phyloP scores from a whole-genome alignment of 2,888 invertebrate species.

The Seira sanloemensis region DNA sequence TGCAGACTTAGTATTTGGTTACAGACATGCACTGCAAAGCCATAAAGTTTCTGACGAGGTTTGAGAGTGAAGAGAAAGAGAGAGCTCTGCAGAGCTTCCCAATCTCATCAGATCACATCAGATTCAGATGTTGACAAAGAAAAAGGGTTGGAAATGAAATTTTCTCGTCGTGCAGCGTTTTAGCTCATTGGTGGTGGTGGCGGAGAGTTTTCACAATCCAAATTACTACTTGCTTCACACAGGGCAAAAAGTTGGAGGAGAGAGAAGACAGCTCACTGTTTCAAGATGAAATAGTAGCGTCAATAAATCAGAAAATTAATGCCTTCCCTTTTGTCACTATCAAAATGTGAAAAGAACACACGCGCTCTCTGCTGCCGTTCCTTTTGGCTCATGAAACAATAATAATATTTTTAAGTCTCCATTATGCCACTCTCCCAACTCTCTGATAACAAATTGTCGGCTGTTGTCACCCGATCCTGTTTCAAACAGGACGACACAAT shows the following conservation, averaged over 20 bases:
- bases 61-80: not conserved
- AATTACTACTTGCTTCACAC: not conserved
- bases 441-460: slow-evolving; percentile 20
- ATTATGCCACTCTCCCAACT: not conserved
- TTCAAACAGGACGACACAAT: not conserved
- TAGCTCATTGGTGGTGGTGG: not conserved
- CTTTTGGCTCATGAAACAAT: not conserved
- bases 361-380: not conserved
- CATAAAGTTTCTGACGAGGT: too few relatives aligned
- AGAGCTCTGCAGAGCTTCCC: not conserved
- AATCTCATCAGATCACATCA: slow-evolving; percentile 65
- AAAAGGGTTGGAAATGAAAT: slow-evolving; percentile 50
- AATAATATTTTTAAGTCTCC: not conserved
- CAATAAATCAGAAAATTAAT: slow-evolving; percentile 61
- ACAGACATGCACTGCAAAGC: too few relatives aligned
- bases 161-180: not conserved
- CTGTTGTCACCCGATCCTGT: not conserved
- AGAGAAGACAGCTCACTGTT: not conserved
- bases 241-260: too few relatives aligned
- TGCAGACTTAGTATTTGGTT: too few relatives aligned
- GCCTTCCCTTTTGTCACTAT: slow-evolving; percentile 39
- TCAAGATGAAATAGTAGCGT: slow-evolving; percentile 7
- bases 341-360: not conserved
- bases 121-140: slow-evolving; percentile 57
- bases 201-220: not conserved